phyloP scores from a whole-genome alignment of 2,797 vertebrate genomes.

The Malurus leucopterus region DNA sequence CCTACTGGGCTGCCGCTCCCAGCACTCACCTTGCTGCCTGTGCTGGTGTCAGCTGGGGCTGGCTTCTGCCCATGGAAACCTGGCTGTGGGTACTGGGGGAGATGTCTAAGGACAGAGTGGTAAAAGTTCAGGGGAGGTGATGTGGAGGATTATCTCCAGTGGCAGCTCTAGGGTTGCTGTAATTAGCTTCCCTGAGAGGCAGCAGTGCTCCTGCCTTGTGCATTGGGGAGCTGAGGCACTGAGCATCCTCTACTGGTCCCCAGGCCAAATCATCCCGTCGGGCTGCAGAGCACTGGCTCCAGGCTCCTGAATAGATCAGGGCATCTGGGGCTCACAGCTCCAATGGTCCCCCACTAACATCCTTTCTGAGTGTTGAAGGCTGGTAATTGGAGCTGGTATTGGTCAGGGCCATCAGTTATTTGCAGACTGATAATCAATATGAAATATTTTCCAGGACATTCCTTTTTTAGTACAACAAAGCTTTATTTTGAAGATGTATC shows the following conservation, averaged over 20 bases:
- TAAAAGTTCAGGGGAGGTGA: background rate
- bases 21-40: background rate
- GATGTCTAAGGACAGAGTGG: background rate
- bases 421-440: background rate
- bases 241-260: background rate
- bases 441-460: background rate
- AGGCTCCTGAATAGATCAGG: background rate
- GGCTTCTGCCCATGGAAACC: background rate
- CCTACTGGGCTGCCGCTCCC: fast-evolving
- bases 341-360: fast-evolving
- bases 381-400: background rate
- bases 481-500: background rate
- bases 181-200: background rate
- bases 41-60: background rate
- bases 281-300: background rate
- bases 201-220: background rate
- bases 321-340: fast-evolving
- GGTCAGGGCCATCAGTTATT: background rate
- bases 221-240: background rate
- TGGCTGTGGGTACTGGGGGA: background rate
- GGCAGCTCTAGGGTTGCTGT: background rate
- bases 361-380: background rate
- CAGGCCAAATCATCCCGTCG: background rate
- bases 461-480: background rate
- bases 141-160: fast-evolving